These are phyloP conservation scores for Syrphus vitripennis DNA, from an alignment of 2,888 invertebrate genomes.

Conservation along the genomic window DNA sequence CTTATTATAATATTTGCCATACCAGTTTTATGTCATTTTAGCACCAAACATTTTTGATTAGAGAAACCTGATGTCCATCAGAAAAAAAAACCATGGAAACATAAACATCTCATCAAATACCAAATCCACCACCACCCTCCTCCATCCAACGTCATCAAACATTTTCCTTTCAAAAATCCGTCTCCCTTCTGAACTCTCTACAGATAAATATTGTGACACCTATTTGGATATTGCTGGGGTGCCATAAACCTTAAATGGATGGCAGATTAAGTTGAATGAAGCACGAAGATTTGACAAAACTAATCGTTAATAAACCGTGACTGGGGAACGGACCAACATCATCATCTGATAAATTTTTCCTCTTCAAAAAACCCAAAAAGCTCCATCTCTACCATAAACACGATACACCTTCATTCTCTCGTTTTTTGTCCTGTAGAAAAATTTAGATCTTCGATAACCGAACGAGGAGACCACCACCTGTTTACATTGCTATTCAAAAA, in stretches of 20 bases:
- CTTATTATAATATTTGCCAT: neutral
- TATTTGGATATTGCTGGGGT: neutral
- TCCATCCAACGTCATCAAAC: too few species aligned
- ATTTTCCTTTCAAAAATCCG: neutral
- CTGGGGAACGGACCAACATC: neutral
- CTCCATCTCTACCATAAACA: neutral
- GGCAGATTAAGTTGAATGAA: conserved; percentile 3
- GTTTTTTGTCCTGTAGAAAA: neutral
- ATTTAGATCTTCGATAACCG: neutral
- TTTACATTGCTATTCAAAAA: neutral
- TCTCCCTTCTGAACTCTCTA: neutral
- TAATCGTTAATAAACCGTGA: neutral
- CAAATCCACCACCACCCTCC: neutral
- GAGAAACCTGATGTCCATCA: neutral
- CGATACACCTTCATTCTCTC: neutral
- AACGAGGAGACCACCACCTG: neutral
- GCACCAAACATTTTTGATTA: neutral
- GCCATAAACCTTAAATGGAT: conserved; percentile 1
- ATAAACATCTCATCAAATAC: neutral
- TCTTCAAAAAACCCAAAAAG: neutral
- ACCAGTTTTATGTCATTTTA: conserved; percentile 1
- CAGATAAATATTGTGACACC: neutral
- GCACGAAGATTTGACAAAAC: conserved; percentile 8
- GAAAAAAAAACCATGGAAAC: neutral
- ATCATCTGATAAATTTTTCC: neutral